Base-by-base conservation (phyloP, 2,113 vertebrate genomes). In the Damaliscus lunatus region DNA sequence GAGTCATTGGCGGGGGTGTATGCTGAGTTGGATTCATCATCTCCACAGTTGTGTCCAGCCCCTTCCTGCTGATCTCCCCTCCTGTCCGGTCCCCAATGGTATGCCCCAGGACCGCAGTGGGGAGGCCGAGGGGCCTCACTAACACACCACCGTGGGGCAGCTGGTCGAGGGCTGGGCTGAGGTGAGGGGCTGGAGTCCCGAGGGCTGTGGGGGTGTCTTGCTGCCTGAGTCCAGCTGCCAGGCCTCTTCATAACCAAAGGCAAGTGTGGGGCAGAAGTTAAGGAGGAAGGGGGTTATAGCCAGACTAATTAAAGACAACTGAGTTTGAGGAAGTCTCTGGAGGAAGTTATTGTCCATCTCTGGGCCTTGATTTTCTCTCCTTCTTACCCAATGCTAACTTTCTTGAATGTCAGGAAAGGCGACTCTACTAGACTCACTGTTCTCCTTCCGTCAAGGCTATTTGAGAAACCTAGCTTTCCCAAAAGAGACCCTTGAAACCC, bases 391-490 rank as follows among this genome's bases (percentile, higher is more conserved):
- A 46, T 0, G 3, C 29, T 59, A n/a, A 71, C 36, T 36, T 83
- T 40, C n/a, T 96, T 90, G 40, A 33, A 83, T 93, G 82, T 97
- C 57, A 59, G 53, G 55, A 90, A 92, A 77, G 71, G 12, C 43
- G 57, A 2, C 25, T 29, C 14, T 6, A 27, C 16, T 89, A 78
- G 25, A 80, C 10, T 4, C 43, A 88, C 23, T 40, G 6, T 97
- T 89, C 36, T 48, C 21, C 48, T 92, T 82, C 29, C 25, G 17
- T 21, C 52, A 29, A 43, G 53, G 9, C 59, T 86, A 27, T 97
- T 82, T 85, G 36, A 86, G 25, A 12, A 74, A 10, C 4, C 13
- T 88, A 53, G 10, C 29, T 77, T 27, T 64, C 77, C 60, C 27
- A 86, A 3, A 29, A 59, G 53, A 77, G 7, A 6, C 2, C 21